These are phyloP conservation scores for Rhodinocichla rosea DNA, from an alignment of 2,113 vertebrate species.

Conservation along the genomic window DNA sequence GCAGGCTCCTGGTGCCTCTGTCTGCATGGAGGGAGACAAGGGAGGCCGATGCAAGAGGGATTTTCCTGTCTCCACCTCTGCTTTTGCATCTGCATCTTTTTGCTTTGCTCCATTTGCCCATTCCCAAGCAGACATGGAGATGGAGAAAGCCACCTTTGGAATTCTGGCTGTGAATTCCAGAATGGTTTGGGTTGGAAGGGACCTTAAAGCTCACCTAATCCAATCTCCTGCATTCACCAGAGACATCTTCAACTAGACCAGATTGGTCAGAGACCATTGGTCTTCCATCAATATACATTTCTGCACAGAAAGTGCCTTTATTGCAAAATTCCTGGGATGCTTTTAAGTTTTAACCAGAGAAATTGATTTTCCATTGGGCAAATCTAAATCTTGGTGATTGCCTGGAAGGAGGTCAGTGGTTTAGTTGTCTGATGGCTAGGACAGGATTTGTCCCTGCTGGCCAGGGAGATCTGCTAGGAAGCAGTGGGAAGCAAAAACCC, in stretches of 20 bases:
- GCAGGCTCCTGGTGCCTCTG: background rate
- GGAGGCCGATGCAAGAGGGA: accelerated
- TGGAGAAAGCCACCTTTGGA: background rate
- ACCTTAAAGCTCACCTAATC: background rate
- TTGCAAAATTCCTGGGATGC: background rate
- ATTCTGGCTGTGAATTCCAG: background rate
- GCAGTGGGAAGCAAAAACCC: background rate
- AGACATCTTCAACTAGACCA: background rate
- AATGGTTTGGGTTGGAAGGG: background rate
- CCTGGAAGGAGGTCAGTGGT: background rate
- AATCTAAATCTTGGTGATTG: background rate
- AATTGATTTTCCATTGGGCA: background rate
- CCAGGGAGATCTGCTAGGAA: background rate
- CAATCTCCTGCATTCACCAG: background rate
- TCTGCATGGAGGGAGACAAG: background rate
- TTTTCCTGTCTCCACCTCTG: accelerated
- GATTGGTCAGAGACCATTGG: accelerated
- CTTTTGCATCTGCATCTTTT: background rate
- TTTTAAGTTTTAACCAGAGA: background rate
- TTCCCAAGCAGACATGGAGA: background rate
- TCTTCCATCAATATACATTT: background rate
- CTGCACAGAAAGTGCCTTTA: background rate
- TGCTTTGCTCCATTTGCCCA: accelerated
- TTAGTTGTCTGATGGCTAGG: background rate
- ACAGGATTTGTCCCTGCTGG: background rate